A percentile compares a stretch with the other conserved stretches of the same genome.
Evolutionary conservation across 2,797 vertebrate genomes (phyloP).

Genomic region (Rhinoraja longicauda): DNA sequence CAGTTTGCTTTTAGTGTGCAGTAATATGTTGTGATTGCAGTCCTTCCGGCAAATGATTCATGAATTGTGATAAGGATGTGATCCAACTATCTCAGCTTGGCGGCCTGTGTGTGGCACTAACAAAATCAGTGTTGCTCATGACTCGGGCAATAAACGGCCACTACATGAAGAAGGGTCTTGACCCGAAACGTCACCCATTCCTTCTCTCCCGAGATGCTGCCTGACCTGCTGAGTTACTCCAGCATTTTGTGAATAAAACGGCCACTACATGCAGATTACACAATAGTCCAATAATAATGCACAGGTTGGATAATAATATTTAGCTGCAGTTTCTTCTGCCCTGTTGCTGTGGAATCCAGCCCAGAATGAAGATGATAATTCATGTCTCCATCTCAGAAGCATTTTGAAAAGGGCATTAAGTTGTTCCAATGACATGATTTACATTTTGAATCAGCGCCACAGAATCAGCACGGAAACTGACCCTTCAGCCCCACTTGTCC

Average conservation of each 20-base stretch:
- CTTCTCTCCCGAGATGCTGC: no score
- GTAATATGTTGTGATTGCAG: neutral
- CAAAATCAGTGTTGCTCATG: neutral
- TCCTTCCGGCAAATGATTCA: neutral
- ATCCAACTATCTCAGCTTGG: no score
- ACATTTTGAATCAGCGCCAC: no score
- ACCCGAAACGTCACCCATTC: no score
- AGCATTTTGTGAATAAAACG: no score
- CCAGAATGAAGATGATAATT: neutral
- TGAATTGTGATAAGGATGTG: neutral
- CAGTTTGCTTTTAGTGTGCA: slow-evolving; percentile 1
- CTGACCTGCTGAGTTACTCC: no score
- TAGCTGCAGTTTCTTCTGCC: neutral
- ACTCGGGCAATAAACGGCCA: neutral
- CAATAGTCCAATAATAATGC: no score
- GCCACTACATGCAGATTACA: neutral
- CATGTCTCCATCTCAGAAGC: neutral
- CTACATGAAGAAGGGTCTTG: no score
- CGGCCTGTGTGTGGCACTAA: neutral
- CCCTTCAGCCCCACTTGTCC: no score
- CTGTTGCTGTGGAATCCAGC: neutral
- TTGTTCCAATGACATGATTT: neutral
- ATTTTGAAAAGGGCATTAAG: neutral
- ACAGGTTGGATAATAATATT: neutral
- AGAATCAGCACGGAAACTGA: no score